Evolutionary conservation across 23 tunicate species (phyloP).

Genomic region (Styela clava): DNA sequence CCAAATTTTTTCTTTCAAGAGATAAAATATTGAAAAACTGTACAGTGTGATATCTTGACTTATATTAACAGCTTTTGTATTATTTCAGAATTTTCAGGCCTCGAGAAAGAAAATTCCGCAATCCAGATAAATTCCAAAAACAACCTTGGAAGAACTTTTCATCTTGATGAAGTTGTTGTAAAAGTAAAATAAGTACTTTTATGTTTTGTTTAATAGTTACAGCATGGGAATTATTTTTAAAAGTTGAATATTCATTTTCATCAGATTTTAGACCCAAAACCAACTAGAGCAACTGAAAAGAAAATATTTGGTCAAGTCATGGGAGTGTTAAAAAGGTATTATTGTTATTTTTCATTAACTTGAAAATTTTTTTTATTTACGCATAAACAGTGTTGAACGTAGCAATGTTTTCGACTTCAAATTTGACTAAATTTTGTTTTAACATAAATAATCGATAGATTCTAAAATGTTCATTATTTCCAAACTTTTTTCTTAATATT

Average conservation of each 20-base stretch:
- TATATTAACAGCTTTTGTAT: too few species aligned
- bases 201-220: background rate
- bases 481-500: background rate
- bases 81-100: background rate
- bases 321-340: constrained; percentile 53
- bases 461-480: background rate
- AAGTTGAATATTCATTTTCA: too few species aligned
- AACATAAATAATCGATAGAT: too few species aligned
- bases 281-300: too few species aligned
- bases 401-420: too few species aligned
- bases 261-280: too few species aligned
- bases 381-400: too few species aligned
- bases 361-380: background rate
- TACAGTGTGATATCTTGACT: too few species aligned
- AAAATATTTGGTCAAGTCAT: constrained; percentile 38
- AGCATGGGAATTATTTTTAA: background rate
- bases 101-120: background rate
- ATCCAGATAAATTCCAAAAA: constrained; percentile 15
- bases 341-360: constrained; percentile 1
- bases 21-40: too few species aligned
- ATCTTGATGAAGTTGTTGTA: constrained; percentile 32
- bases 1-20: too few species aligned
- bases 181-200: background rate
- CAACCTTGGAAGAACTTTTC: constrained; percentile 22
- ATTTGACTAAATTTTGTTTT: too few species aligned